These are phyloP conservation scores for Donacobius atricapilla DNA, from an alignment of 2,113 vertebrate species.

Conservation along the genomic window DNA sequence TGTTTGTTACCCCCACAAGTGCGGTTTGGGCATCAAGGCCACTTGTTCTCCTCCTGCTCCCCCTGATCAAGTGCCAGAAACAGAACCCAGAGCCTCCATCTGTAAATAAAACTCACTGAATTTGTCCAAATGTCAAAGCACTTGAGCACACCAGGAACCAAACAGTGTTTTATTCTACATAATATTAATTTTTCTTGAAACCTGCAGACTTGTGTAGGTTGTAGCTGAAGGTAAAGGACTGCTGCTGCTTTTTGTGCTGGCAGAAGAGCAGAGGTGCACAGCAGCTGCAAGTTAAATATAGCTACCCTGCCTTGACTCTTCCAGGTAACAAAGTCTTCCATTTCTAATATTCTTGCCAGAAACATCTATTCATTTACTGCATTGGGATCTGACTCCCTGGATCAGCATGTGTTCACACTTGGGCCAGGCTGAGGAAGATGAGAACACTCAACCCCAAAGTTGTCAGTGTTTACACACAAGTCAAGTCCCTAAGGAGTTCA, in stretches of 20 bases:
- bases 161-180: background rate
- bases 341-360: background rate
- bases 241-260: background rate
- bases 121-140: conserved; percentile 4
- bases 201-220: background rate
- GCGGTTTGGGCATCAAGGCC: background rate
- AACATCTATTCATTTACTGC: background rate
- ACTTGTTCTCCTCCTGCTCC: background rate
- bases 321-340: background rate
- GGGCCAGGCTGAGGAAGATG: background rate
- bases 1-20: background rate
- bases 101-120: background rate
- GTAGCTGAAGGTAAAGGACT: background rate
- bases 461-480: background rate
- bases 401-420: background rate
- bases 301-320: background rate
- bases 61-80: background rate
- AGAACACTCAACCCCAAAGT: background rate
- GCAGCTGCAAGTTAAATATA: conserved; percentile 13
- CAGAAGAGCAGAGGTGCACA: background rate
- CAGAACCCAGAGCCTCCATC: background rate
- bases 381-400: background rate
- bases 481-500: background rate
- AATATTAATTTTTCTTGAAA: background rate
- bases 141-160: background rate